Evolutionary conservation across 2,888 invertebrate genomes (phyloP).

Genomic region (Megalurothrips usitatus): DNA sequence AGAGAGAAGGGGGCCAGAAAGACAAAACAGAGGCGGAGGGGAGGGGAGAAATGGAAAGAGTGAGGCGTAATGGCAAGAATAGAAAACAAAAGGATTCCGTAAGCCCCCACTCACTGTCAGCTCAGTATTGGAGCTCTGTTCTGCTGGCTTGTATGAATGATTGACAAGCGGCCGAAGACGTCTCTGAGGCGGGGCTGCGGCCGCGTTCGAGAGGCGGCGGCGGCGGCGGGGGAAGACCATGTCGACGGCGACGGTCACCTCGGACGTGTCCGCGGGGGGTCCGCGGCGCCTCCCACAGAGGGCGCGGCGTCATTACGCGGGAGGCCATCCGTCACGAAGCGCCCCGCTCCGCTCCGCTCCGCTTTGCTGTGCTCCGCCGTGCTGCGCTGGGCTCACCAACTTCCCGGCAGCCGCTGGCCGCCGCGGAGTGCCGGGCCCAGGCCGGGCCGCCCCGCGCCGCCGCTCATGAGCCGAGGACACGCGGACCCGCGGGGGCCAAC

Average conservation of each 20-base stretch:
- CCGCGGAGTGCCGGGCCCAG: no score
- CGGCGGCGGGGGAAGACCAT: not conserved
- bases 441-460: no score
- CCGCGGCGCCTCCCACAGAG: not conserved
- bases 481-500: no score
- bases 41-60: not conserved
- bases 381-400: no score
- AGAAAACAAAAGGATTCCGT: constrained; percentile 1
- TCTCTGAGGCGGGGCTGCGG: not conserved
- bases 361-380: no score
- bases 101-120: constrained; percentile 11
- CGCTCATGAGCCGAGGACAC: no score
- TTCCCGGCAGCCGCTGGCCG: no score
- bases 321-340: not conserved
- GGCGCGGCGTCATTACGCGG: not conserved
- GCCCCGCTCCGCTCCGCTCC: no score
- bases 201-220: not conserved
- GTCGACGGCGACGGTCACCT: no score
- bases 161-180: not conserved
- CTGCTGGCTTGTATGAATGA: not conserved
- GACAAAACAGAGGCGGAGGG: not conserved
- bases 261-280: not conserved
- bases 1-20: not conserved
- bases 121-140: constrained; percentile 9
- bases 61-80: not conserved